These are phyloP conservation scores for Fundulus diaphanus DNA, from an alignment of 2,797 vertebrate genomes.

Conservation along the genomic window DNA sequence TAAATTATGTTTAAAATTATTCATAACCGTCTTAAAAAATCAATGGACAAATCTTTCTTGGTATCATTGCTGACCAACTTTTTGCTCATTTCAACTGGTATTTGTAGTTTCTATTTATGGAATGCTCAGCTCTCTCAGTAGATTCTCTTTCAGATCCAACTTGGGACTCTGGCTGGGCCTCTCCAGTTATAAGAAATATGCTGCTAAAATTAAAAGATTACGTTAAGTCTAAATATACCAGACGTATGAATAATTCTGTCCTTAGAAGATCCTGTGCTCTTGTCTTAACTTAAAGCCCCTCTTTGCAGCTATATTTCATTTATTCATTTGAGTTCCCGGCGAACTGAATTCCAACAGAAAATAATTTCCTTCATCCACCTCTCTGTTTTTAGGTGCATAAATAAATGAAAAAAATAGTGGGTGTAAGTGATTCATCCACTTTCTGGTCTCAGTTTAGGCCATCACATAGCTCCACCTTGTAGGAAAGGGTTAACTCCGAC, in stretches of 20 bases:
- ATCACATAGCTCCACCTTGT: constrained; percentile 52
- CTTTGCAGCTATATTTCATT: neutral
- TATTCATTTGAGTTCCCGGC: constrained; percentile 6
- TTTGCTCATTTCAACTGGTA: neutral
- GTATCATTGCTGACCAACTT: neutral
- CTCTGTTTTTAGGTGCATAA: constrained; percentile 32
- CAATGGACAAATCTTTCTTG: neutral
- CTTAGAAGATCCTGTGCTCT: neutral
- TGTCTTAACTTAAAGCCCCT: neutral
- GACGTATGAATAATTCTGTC: neutral
- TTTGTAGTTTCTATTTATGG: neutral
- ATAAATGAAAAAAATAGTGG: constrained; percentile 22
- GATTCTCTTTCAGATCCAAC: neutral
- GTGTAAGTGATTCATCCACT: constrained; percentile 43
- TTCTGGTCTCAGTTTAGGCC: constrained; percentile 38
- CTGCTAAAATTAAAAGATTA: neutral
- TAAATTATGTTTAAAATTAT: neutral
- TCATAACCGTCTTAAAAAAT: neutral
- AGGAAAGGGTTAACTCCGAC: constrained; percentile 77
- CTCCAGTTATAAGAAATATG: neutral
- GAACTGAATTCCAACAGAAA: constrained; percentile 18
- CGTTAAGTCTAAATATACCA: neutral
- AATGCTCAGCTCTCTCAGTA: neutral
- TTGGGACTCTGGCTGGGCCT: neutral
- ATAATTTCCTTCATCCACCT: constrained; percentile 18